phyloP scores from a whole-genome alignment of 2,888 invertebrate species.

The Ormyrus pomaceus region DNA sequence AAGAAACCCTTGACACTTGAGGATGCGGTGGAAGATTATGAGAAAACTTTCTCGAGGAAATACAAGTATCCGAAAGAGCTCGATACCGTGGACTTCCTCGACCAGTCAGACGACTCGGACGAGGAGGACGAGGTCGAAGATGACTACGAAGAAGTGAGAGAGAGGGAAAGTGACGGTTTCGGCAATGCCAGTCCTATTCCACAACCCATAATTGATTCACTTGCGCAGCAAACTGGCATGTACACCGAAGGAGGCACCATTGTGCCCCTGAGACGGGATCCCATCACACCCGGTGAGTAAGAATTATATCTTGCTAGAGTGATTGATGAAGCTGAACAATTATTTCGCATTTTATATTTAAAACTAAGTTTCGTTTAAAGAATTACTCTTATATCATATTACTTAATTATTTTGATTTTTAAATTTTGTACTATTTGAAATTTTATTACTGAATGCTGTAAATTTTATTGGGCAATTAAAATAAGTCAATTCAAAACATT shows the following conservation, averaged over 20 bases:
- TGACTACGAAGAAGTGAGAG: constrained; percentile 45
- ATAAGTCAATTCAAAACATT: too few relatives aligned
- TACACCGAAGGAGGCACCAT: constrained; percentile 69
- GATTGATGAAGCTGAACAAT: too few relatives aligned
- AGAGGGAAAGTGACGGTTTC: constrained; percentile 39
- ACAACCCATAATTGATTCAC: constrained; percentile 26
- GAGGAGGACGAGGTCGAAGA: constrained; percentile 41
- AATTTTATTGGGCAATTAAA: too few relatives aligned
- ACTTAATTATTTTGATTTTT: constrained; percentile 2
- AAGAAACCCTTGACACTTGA: not conserved
- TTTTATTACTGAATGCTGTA: too few relatives aligned
- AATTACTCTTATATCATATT: too few relatives aligned
- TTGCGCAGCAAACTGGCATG: constrained; percentile 48
- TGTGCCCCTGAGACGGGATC: constrained; percentile 60
- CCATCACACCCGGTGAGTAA: constrained; percentile 58
- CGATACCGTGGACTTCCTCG: constrained; percentile 2
- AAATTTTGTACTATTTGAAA: not conserved
- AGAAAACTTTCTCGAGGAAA: constrained; percentile 63
- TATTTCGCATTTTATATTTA: too few relatives aligned
- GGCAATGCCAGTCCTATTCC: constrained; percentile 30
- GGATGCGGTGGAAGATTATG: constrained; percentile 59
- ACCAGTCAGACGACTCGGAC: not conserved
- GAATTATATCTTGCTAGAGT: not conserved
- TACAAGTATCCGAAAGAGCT: constrained; percentile 58
- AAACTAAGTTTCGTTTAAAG: too few relatives aligned